These are phyloP conservation scores for Cebidichthys violaceus DNA, from an alignment of 2,113 vertebrate genomes.

Conservation along the genomic window DNA sequence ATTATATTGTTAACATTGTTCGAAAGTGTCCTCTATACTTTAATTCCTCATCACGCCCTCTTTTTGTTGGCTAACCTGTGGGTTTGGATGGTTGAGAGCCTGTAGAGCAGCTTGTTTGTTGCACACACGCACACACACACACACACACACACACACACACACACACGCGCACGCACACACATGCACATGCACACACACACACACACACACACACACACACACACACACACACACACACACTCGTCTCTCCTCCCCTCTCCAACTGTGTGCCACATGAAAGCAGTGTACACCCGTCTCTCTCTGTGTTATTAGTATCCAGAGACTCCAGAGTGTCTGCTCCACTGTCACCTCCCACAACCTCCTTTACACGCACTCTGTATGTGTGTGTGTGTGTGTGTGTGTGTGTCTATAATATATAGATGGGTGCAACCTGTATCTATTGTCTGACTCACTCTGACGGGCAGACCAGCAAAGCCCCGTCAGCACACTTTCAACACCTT, in stretches of 20 bases:
- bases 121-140: conserved; percentile 24
- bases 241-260: conserved; percentile 53
- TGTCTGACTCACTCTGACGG: conserved; percentile 57
- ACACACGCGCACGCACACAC: conserved; percentile 17
- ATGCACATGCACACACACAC: conserved; percentile 28
- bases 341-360: conserved; percentile 82
- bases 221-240: conserved; percentile 26
- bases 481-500: conserved; percentile 43
- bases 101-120: conserved; percentile 53
- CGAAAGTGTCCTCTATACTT: neutral
- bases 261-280: conserved; percentile 75
- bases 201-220: conserved; percentile 27
- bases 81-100: conserved; percentile 50
- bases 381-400: conserved; percentile 21
- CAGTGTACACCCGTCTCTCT: conserved; percentile 45
- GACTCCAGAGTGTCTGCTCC: conserved; percentile 91
- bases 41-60: conserved; percentile 11
- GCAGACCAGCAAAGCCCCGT: conserved; percentile 37
- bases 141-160: no score
- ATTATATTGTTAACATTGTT: conserved; percentile 8
- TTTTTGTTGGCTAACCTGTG: conserved; percentile 51
- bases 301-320: conserved; percentile 87
- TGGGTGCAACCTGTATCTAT: conserved; percentile 68
- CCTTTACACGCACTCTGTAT: conserved; percentile 79
- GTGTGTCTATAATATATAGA: conserved; percentile 40